Evolutionary conservation across 2,797 vertebrate genomes (phyloP).

Genomic region (Sebastes umbrosus): DNA sequence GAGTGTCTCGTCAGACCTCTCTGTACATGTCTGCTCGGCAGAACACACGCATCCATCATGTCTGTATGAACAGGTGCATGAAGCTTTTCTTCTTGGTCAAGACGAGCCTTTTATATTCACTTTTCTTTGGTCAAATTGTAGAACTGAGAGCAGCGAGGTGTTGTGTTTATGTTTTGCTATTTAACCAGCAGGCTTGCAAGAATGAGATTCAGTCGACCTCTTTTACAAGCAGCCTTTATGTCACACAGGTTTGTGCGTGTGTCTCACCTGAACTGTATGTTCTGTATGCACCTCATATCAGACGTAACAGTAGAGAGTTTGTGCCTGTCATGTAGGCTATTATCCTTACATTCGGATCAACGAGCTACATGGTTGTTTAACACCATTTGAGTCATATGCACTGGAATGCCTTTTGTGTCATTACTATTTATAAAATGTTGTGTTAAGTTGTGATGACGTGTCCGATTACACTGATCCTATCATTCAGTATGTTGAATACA

Average conservation of each 20-base stretch:
- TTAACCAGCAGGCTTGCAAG: neutral
- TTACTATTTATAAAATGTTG: constrained; percentile 2
- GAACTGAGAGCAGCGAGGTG: too few species aligned
- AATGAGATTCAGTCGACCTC: neutral
- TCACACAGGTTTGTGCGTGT: neutral
- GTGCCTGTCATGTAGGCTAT: neutral
- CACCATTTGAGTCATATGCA: neutral
- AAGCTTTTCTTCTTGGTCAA: neutral
- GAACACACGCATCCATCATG: neutral
- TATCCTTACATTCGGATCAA: neutral
- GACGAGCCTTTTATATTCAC: neutral
- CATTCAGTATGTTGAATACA: neutral
- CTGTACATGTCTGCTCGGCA: neutral
- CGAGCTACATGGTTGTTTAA: neutral
- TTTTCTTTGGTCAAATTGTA: neutral
- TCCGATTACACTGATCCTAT: neutral
- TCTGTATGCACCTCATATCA: neutral
- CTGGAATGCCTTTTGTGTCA: constrained; percentile 22
- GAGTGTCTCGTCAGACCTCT: constrained; percentile 24
- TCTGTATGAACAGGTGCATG: neutral
- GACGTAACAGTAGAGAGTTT: neutral
- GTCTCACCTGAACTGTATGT: neutral
- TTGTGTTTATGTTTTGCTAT: neutral
- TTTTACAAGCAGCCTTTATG: neutral
- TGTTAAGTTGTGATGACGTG: neutral